These are phyloP conservation scores for Halictus ligatus DNA, from an alignment of 2,888 invertebrate genomes.

Conservation along the genomic window DNA sequence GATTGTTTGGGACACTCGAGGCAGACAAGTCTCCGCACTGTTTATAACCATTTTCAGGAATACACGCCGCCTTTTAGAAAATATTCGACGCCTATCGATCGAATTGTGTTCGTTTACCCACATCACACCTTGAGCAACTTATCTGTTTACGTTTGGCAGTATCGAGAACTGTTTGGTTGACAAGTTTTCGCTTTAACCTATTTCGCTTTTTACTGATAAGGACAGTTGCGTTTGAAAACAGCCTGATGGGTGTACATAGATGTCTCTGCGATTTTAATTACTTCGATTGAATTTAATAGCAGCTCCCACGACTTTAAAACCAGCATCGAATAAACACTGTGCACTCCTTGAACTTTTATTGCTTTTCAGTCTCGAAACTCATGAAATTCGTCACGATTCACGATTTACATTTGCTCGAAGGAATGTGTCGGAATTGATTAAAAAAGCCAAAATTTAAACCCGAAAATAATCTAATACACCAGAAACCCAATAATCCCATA, in stretches of 20 bases:
- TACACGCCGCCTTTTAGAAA: not conserved
- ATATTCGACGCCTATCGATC: not conserved
- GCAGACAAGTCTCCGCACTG: not conserved
- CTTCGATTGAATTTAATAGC: not conserved
- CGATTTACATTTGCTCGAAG: not conserved
- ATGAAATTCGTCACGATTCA: not conserved
- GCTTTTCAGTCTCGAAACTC: not conserved
- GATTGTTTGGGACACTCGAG: not conserved
- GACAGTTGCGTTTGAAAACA: not conserved
- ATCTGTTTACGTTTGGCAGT: slow-evolving; percentile 1
- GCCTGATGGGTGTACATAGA: not conserved
- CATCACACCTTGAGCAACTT: not conserved
- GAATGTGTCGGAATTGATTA: not conserved
- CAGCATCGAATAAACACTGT: no score
- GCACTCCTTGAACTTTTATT: no score
- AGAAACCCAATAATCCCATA: not conserved
- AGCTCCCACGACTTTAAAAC: no score
- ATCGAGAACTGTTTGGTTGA: not conserved
- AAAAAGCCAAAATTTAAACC: not conserved
- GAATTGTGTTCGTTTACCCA: not conserved
- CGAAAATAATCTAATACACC: no score
- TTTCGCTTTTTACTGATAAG: not conserved
- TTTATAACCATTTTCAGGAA: slow-evolving; percentile 5
- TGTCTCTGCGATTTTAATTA: not conserved
- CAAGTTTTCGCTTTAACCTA: not conserved